These are phyloP conservation scores for Agrochola lychnidis DNA, from an alignment of 2,888 invertebrate species.

Conservation along the genomic window DNA sequence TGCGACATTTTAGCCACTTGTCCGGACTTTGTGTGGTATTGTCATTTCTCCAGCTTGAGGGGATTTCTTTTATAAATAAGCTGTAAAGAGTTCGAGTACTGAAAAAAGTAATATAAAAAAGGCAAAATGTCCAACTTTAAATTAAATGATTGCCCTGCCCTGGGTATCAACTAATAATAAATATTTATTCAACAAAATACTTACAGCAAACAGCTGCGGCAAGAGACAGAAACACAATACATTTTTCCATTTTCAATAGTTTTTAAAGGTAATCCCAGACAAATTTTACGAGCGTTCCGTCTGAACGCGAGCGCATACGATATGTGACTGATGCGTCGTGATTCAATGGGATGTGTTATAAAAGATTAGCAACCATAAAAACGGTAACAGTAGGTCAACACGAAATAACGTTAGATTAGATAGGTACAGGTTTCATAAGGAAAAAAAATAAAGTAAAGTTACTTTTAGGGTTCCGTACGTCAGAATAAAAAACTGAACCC, in stretches of 20 bases:
- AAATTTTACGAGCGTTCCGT: conserved; percentile 43
- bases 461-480: too few relatives aligned
- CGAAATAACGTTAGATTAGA: conserved; percentile 20
- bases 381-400: conserved; percentile 48
- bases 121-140: too few relatives aligned
- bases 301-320: conserved; percentile 34
- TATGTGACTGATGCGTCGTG: conserved; percentile 52
- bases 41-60: too few relatives aligned
- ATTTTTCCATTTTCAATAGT: conserved; percentile 46
- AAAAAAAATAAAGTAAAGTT: too few relatives aligned
- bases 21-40: too few relatives aligned
- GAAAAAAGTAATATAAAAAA: too few relatives aligned
- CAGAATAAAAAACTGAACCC: too few relatives aligned
- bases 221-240: conserved; percentile 39
- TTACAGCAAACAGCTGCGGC: conserved; percentile 35
- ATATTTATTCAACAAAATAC: conserved; percentile 19
- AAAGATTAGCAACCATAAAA: conserved; percentile 45
- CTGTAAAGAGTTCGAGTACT: too few relatives aligned
- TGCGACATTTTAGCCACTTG: too few relatives aligned
- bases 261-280: background rate
- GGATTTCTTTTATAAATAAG: too few relatives aligned
- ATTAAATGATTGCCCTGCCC: too few relatives aligned
- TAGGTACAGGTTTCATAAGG: conserved; percentile 19
- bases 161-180: background rate
- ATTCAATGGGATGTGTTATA: conserved; percentile 51